Evolutionary conservation across 2,797 vertebrate genomes (phyloP).

Genomic region (Malacoraja senta): DNA sequence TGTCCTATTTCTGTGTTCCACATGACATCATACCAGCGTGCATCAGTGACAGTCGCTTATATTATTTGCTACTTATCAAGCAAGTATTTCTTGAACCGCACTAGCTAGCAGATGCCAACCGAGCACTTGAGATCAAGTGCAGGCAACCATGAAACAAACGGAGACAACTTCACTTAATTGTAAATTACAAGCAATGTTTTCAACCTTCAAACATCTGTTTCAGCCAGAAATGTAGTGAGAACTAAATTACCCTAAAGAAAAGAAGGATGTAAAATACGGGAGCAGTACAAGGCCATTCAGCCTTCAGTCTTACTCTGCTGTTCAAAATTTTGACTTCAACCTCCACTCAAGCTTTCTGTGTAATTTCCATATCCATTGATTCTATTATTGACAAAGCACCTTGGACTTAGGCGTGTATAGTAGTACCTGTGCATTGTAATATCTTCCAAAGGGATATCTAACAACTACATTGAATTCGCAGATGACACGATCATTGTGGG

Average conservation of each 20-base stretch:
- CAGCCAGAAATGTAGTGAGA: background rate
- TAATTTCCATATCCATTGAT: background rate
- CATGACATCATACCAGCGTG: too few species aligned
- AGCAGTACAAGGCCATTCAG: too few species aligned
- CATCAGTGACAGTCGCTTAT: background rate
- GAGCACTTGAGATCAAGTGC: background rate
- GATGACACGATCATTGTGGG: too few species aligned
- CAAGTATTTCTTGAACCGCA: background rate
- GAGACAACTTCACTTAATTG: background rate
- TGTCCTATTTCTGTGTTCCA: background rate
- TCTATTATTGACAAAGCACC: background rate
- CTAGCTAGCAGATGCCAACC: background rate
- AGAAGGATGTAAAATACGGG: background rate
- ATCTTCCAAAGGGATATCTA: too few species aligned
- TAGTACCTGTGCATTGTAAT: too few species aligned
- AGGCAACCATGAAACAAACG: background rate
- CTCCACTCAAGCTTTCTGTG: background rate
- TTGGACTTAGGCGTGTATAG: too few species aligned
- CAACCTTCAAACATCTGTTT: slow-evolving; percentile 23
- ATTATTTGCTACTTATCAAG: background rate
- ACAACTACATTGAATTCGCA: too few species aligned
- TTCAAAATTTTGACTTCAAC: background rate
- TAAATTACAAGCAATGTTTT: background rate
- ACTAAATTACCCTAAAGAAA: background rate
- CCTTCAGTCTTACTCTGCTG: background rate